phyloP scores from a whole-genome alignment of 2,797 vertebrate genomes.

The Lagorchestes hirsutus region DNA sequence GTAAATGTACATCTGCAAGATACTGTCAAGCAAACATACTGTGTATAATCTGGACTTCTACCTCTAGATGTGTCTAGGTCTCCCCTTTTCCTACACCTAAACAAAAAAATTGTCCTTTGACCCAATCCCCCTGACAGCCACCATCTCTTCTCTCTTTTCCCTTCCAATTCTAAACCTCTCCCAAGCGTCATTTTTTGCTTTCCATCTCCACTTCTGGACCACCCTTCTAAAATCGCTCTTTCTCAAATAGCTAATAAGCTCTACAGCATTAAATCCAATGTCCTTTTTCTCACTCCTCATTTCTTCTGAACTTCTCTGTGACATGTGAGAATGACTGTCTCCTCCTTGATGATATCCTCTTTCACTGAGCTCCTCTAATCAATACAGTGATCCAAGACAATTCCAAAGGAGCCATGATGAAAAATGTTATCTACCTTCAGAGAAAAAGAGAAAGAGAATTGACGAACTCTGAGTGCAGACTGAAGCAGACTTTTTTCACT shows the following conservation, averaged over 20 bases:
- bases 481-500: neutral
- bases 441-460: neutral
- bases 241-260: neutral
- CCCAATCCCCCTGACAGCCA: neutral
- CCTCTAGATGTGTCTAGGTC: neutral
- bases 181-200: neutral
- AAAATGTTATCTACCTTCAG: neutral
- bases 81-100: neutral
- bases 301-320: neutral
- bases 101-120: neutral
- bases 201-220: neutral
- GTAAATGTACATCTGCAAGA: neutral
- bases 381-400: neutral
- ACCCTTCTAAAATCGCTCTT: neutral
- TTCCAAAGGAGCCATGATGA: neutral
- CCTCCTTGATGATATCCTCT: neutral
- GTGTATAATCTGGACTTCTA: neutral
- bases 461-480: neutral
- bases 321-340: neutral
- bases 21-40: neutral
- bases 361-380: neutral
- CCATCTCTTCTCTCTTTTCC: neutral
- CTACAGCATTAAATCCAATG: neutral
- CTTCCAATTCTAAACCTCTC: neutral
- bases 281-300: neutral